These are phyloP conservation scores for Drosophila aldrichi DNA, from an alignment of 2,888 invertebrate genomes.

Conservation along the genomic window DNA sequence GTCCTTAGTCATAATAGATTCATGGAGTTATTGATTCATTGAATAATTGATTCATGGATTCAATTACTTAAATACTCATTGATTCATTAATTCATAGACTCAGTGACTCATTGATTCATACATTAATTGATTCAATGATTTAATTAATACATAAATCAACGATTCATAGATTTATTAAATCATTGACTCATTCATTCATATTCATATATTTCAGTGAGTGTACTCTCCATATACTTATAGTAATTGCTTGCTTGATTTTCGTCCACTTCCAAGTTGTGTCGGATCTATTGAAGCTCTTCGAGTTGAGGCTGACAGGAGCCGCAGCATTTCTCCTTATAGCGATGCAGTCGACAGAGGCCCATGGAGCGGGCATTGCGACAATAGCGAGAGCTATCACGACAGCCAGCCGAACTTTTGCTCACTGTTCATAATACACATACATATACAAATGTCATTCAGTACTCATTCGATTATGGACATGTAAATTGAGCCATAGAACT, in stretches of 20 bases:
- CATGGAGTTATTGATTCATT: background rate
- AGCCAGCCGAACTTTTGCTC: slow-evolving; percentile 78
- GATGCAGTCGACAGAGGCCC: slow-evolving; percentile 94
- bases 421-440: slow-evolving; percentile 19
- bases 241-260: slow-evolving; percentile 63
- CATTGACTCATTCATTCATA: background rate
- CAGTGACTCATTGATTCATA: background rate
- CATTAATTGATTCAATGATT: background rate
- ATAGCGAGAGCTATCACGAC: slow-evolving; percentile 93
- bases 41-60: background rate
- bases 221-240: slow-evolving; percentile 43
- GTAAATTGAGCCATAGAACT: slow-evolving; percentile 59
- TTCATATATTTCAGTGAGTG: slow-evolving; percentile 15
- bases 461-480: background rate
- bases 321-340: slow-evolving; percentile 95
- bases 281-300: slow-evolving; percentile 53
- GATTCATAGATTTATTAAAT: background rate
- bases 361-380: slow-evolving; percentile 94
- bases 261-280: slow-evolving; percentile 1
- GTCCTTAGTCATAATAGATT: slow-evolving; percentile 31
- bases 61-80: background rate
- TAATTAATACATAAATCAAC: background rate
- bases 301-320: slow-evolving; percentile 88
- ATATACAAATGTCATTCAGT: no score
- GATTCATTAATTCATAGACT: background rate